phyloP scores from a whole-genome alignment of 2,797 vertebrate species.

The Bovichtus diacanthus region DNA sequence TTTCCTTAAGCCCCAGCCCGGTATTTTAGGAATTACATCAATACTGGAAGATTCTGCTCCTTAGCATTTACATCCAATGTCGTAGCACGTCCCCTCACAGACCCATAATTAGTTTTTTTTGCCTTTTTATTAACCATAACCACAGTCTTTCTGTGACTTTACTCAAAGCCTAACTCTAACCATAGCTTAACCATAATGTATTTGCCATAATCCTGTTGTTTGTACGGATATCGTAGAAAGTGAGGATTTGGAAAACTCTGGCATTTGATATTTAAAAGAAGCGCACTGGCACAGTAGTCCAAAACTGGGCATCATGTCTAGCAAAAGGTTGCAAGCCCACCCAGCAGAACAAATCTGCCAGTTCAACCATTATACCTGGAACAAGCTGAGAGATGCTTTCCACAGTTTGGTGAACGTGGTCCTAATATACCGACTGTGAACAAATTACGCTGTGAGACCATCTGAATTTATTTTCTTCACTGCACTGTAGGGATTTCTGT shows the following conservation, averaged over 20 bases:
- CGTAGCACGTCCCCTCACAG: not conserved
- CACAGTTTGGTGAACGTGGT: not conserved
- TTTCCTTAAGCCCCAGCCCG: not conserved
- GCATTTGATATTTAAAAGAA: not conserved
- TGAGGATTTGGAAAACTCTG: not conserved
- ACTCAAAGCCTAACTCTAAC: not conserved
- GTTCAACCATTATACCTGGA: not conserved
- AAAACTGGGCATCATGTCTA: not conserved
- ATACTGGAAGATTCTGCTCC: not conserved
- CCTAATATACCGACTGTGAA: slow-evolving; percentile 23
- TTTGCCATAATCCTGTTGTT: not conserved
- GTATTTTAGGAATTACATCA: not conserved
- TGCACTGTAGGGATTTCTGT: slow-evolving; percentile 60
- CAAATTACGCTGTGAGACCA: slow-evolving; percentile 44
- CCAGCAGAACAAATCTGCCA: not conserved
- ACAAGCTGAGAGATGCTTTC: slow-evolving; percentile 1
- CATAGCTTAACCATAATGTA: not conserved
- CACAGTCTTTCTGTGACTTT: not conserved
- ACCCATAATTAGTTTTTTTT: not conserved
- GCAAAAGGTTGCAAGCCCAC: not conserved
- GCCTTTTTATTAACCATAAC: not conserved
- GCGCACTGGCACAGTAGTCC: not conserved
- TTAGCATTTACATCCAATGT: not conserved
- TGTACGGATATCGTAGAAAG: not conserved
- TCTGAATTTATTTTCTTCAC: slow-evolving; percentile 52